Evolutionary conservation across 2,888 invertebrate genomes (phyloP), one percentile per base, ranked within the genome.

Genomic region (Nymphalis urticae): DNA sequence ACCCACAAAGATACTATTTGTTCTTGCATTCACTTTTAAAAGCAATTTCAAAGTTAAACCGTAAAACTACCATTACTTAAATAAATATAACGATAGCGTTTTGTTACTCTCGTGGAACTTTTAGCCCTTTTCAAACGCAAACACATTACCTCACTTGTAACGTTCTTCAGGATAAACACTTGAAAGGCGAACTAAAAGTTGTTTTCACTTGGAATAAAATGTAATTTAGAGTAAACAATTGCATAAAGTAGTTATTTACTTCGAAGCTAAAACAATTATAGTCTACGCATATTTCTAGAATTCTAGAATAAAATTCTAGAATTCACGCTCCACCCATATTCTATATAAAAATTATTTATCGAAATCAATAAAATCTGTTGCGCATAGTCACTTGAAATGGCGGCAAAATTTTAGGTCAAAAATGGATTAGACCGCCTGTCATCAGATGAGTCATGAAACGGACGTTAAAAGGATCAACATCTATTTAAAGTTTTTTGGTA

Each of bases 11-110:
- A 24, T 24, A 56, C n/a, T 17, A n/a, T 56, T 56, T 19, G 51
- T 51, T 51, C 51, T n/a, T 56, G 47, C 51, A 60, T 60, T 60
- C 24, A 60, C 32, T 8, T 66, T 54, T 27, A 58, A 71, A 65
- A 65, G 71, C 68, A 62, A 68, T 68, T 68, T 62, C 61, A 61
- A 67, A 71, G 65, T 68, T 56, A 48, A 62, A 64, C 68, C 48
- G 47, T 61, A 69, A 58, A 64, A 42, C 69, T 19, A 69, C 69
- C 69, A 72, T 72, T 69, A 66, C 71, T 69, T 66, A 64, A 66
- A 72, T 72, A 71, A 71, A 71, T 66, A 71, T 66, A 60, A 63
- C 63, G 58, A 42, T 62, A 54, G 65, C 48, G 60, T 60, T 68
- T 56, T 56, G 54, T 51, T 48, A 68, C 21, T 42, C 56, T 56